phyloP scores from a whole-genome alignment of 2,888 invertebrate genomes.

The Sturmia bella region DNA sequence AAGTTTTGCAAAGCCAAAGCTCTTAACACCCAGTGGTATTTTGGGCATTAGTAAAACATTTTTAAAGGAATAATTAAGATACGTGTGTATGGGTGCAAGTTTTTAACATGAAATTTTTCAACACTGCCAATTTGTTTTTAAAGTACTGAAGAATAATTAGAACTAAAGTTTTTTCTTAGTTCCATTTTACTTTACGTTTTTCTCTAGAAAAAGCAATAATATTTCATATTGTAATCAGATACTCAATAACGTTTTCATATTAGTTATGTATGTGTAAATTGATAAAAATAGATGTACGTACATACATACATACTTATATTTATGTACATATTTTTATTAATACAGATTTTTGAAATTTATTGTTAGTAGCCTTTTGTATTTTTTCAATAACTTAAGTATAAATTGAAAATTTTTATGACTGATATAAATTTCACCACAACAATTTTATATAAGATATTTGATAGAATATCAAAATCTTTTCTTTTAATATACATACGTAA shows the following conservation, averaged over 20 bases:
- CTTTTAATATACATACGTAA: conserved; percentile 39
- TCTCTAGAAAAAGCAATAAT: conserved; percentile 56
- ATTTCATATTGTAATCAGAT: conserved; percentile 57
- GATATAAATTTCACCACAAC: conserved; percentile 53
- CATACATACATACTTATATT: too few relatives aligned
- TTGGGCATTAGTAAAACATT: too few relatives aligned
- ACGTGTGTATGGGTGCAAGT: not conserved
- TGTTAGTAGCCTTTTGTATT: conserved; percentile 29
- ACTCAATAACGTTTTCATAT: conserved; percentile 6
- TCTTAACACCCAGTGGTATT: too few relatives aligned
- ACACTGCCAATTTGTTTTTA: conserved; percentile 58
- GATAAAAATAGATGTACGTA: too few relatives aligned
- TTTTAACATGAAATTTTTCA: conserved; percentile 22
- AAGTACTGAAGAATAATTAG: not conserved
- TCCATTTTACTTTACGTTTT: conserved; percentile 9
- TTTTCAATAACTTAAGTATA: conserved; percentile 30
- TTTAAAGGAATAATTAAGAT: conserved; percentile 21
- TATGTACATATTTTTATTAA: conserved; percentile 11
- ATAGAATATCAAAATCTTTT: conserved; percentile 42
- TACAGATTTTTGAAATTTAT: conserved; percentile 12
- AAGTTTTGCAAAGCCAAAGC: too few relatives aligned
- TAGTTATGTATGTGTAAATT: conserved; percentile 1
- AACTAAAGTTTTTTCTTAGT: not conserved
- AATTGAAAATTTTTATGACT: conserved; percentile 58
- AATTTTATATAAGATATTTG: conserved; percentile 27